phyloP scores from a whole-genome alignment of 2,113 vertebrate species.

The Rhinoptilus africanus region DNA sequence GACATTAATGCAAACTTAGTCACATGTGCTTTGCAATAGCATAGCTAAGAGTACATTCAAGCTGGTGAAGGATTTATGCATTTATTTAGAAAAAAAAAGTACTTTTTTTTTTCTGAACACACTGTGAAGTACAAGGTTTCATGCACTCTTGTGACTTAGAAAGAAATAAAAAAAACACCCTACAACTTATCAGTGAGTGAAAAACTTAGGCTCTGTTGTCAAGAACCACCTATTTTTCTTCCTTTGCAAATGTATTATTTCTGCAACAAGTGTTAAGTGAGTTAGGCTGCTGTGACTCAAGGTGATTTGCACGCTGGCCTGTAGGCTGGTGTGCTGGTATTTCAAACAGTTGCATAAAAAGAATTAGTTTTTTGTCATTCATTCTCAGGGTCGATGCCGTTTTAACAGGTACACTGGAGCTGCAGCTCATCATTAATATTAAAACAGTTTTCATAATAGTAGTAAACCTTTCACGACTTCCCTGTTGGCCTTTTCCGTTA shows the following conservation, averaged over 20 bases:
- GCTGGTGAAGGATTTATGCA: slow-evolving; percentile 43
- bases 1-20: slow-evolving; percentile 50
- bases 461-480: neutral
- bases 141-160: slow-evolving; percentile 26
- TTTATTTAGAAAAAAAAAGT: slow-evolving; percentile 32
- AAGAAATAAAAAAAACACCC: neutral
- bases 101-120: neutral
- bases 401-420: neutral
- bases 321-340: neutral
- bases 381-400: neutral
- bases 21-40: slow-evolving; percentile 61
- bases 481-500: neutral
- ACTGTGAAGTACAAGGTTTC: slow-evolving; percentile 37
- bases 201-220: neutral
- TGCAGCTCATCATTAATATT: neutral
- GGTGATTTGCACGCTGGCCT: neutral
- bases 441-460: neutral
- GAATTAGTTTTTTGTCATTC: neutral
- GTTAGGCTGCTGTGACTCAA: neutral
- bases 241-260: neutral
- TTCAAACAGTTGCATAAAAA: neutral
- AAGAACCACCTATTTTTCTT: neutral
- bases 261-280: neutral
- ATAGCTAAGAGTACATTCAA: slow-evolving; percentile 66
- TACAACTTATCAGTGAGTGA: neutral